Base-by-base conservation (phyloP, 2,888 invertebrate species). In the Amphipyra berbera region DNA sequence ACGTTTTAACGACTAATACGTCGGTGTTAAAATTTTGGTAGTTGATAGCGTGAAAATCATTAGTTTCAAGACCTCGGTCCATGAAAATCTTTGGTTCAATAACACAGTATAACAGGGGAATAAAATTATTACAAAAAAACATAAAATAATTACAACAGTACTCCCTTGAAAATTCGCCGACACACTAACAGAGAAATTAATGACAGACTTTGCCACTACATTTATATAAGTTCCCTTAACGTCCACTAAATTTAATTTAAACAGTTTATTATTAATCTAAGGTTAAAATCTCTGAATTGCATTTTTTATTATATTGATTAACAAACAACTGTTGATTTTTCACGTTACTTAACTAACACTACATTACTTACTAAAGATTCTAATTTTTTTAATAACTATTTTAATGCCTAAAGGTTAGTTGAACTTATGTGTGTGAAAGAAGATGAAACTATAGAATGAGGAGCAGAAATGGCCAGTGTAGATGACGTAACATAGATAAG, bases 211-310 rank as follows among this genome's bases (percentile, higher is more conserved):
- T 88, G 89, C 89, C 90, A 85, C 77, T 72, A 9, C 55, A 54
- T 78, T 79, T 80, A 66, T 61, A 63, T 38, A 67, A 67, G 46
- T 73, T 47, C 15, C 61, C 81, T 79, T 81, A 81, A 33, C 64
- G 13, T 63, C 48, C 62, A 61, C 53, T 78, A 71, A 52, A 63
- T 93, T 93, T 75, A 89, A 88, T 88, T 87, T 84, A 85, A 91
- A 88, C 83, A 84, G 84, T 91, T 91, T 91, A 84, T 81, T 77
- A 90, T 90, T 83, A 85, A 80, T 87, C 90, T 94, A 93, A 89
- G 89, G 88, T 92, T 93, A 94, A 93, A 76, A 85, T 85, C 91
- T 94, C 95, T 94, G 95, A 94, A 95, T 93, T 94, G 94, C 94
- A 93, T 81, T 92, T 94, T 79, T 92, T 93, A 92, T 91, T 86